Evolutionary conservation across 2,113 vertebrate species (phyloP).

Genomic region (Smithornis capensis): DNA sequence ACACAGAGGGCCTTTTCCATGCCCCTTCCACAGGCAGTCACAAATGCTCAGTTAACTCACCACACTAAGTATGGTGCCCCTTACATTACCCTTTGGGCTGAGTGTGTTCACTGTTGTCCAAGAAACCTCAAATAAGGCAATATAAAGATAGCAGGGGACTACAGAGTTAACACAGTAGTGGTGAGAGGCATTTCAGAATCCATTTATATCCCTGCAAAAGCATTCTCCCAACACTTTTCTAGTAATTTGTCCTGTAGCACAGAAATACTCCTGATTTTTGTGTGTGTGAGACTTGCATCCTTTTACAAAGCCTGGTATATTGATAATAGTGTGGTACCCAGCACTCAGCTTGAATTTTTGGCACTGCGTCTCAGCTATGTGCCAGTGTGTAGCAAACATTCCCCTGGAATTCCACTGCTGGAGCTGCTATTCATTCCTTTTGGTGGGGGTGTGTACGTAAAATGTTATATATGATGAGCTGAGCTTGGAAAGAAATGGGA

Average conservation of each 20-base stretch:
- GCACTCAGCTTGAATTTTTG: neutral
- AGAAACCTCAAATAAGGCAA: neutral
- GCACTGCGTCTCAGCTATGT: neutral
- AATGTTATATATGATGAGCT: rapidly evolving
- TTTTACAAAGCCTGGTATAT: neutral
- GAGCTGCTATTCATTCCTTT: neutral
- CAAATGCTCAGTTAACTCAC: rapidly evolving
- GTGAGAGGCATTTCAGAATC: neutral
- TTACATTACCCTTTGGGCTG: neutral
- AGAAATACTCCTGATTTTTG: neutral
- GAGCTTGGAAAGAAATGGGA: neutral
- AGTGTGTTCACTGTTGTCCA: neutral
- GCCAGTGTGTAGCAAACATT: neutral
- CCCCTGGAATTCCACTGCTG: neutral
- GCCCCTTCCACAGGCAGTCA: neutral
- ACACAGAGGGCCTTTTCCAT: neutral
- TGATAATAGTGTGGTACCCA: neutral
- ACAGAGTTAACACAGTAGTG: neutral
- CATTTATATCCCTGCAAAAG: neutral
- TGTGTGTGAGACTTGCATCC: rapidly evolving
- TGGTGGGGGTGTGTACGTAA: neutral
- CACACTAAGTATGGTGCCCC: neutral
- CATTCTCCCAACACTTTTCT: neutral
- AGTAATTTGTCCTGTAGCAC: neutral
- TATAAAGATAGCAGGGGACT: neutral